Evolutionary conservation across 2,888 invertebrate genomes (phyloP), one percentile per base, ranked within the genome.

Genomic region (Glyphotaelius pellucidus): DNA sequence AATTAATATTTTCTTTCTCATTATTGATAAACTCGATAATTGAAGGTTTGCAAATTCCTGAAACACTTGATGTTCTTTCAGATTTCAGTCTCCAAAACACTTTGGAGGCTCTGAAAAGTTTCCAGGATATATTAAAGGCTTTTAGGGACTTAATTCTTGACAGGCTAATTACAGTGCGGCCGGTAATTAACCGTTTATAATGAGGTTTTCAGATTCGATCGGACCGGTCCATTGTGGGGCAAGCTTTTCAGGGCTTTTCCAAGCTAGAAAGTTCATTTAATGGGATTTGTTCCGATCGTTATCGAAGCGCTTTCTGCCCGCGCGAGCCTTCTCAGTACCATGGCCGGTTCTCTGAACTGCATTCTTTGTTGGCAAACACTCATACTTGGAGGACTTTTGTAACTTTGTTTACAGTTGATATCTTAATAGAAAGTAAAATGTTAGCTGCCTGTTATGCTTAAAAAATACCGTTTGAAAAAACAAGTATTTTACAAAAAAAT

Each of bases 201-300:
- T 93, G 93, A 93, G 93, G 92, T 93, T 93, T 93, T 92, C 91
- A 92, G 92, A 92, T 93, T 93, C 92, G 92, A 93, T 93, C 93
- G 92, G 92, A 92, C 92, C 91, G 86, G 92, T 90, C 89, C 90
- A 93, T 92, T 92, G 93, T 92, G 84, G 90, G 84, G 30, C 32
- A 88, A 88, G 93, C 93, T 92, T 91, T 91, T 90, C 85, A 79
- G 67, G 86, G 89, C 92, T 91, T 90, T 90, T 80, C 85, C 91
- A 89, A 90, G 91, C 88, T 30, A 67, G 92, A 91, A 93, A 93
- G 89, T 93, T 93, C 92, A 92, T 92, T 92, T 93, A 93, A 93
- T 93, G 92, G 92, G 92, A 92, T 93, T 93, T 93, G 92, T 93
- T 93, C 92, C 92, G 93, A 93, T 93, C 92, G 93, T 93, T 93